A percentile compares a stretch with the other conserved stretches of the same genome.
Evolutionary conservation across 1,140 invertebrate species (phyloP).

Genomic region (Euwallacea similis): DNA sequence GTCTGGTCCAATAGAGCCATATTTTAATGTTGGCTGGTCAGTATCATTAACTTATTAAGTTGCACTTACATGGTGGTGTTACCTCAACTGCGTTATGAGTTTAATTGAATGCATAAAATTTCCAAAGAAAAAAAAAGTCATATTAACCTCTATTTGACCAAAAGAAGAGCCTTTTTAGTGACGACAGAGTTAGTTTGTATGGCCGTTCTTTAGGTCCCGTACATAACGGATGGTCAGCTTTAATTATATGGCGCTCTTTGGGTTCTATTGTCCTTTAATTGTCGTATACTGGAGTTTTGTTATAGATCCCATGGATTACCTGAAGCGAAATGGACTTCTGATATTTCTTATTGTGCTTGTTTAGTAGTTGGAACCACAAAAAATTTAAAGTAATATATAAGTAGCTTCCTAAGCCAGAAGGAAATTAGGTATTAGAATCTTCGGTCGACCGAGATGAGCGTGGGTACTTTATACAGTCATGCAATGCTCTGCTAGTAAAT

Average conservation of each 20-base stretch:
- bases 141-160: no score
- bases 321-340: constrained; percentile 14
- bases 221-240: constrained; percentile 26
- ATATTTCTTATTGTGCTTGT: constrained; percentile 28
- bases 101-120: no score
- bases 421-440: constrained; percentile 4
- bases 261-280: constrained; percentile 28
- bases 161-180: no score
- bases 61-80: no score
- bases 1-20: constrained; percentile 41
- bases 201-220: not conserved
- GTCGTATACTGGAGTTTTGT: constrained; percentile 16
- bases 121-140: no score
- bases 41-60: constrained; percentile 43
- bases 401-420: not conserved
- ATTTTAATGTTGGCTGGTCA: constrained; percentile 47
- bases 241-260: constrained; percentile 26
- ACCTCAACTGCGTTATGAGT: no score
- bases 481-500: no score
- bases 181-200: no score
- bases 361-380: constrained; percentile 23
- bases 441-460: no score
- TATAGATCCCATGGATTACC: constrained; percentile 18
- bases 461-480: no score
- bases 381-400: constrained; percentile 14